Conservation (phyloP, 1,140 invertebrate genomes). For the Brachionus rotundiformis region DNA sequence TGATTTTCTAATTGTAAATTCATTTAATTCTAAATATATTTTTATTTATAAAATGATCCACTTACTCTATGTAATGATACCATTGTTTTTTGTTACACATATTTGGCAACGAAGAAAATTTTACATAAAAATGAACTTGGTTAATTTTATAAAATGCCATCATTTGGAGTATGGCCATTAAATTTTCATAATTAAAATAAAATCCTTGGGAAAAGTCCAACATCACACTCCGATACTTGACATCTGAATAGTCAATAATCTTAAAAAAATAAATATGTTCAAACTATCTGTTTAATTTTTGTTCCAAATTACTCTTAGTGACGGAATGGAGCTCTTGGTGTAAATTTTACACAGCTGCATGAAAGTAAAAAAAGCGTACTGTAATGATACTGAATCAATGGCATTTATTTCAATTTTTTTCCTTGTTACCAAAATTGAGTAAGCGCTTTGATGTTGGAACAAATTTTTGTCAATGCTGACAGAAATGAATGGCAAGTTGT, state of each 20-base stretch:
- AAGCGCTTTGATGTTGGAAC: conserved; percentile 28
- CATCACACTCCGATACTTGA: conserved; percentile 31
- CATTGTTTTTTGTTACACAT: conserved; percentile 24
- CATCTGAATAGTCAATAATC: conserved; percentile 36
- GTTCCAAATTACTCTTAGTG: conserved; percentile 25
- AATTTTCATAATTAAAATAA: conserved; percentile 52
- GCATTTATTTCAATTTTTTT: conserved; percentile 51
- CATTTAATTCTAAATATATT: not conserved
- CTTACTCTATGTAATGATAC: conserved; percentile 51
- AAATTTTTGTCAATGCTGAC: conserved; percentile 42
- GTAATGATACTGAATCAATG: not conserved
- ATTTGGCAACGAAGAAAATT: conserved; percentile 28
- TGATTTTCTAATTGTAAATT: too few species aligned
- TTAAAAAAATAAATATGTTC: not conserved
- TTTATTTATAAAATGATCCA: too few species aligned
- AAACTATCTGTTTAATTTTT: not conserved
- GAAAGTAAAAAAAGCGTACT: conserved; percentile 49
- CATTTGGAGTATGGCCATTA: conserved; percentile 43
- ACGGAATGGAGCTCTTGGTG: conserved; percentile 7
- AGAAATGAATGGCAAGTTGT: not conserved
- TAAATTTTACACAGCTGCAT: conserved; percentile 50
- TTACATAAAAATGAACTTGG: conserved; percentile 51
- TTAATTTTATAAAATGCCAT: conserved; percentile 50
- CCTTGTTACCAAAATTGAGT: conserved; percentile 34
- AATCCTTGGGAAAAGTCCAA: conserved; percentile 50